Evolutionary conservation across 2,797 vertebrate species (phyloP).

Genomic region (Masticophis lateralis): DNA sequence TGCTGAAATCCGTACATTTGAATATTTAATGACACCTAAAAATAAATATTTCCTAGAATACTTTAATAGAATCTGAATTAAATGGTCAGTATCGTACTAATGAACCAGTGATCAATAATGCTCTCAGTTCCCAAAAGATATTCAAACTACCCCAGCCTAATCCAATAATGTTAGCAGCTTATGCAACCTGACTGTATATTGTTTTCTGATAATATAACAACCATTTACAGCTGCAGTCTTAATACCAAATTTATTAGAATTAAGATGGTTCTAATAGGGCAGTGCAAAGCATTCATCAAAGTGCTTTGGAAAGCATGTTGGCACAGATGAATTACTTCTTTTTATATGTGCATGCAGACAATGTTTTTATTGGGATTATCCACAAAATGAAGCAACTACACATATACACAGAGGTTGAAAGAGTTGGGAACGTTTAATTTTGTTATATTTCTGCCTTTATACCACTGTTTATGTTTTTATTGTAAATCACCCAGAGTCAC

Average conservation of each 20-base stretch:
- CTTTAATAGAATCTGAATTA: not conserved
- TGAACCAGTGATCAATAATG: not conserved
- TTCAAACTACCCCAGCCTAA: not conserved
- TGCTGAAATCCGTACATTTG: not conserved
- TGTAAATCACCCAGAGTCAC: not conserved
- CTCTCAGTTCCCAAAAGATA: not conserved
- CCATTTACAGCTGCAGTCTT: not conserved
- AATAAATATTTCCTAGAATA: not conserved
- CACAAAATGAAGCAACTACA: not conserved
- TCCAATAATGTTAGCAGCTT: not conserved
- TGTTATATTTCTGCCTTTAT: not conserved
- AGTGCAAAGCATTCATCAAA: not conserved
- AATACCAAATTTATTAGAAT: not conserved
- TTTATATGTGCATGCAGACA: not conserved
- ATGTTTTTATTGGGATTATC: not conserved
- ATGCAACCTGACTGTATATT: not conserved
- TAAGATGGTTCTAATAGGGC: not conserved
- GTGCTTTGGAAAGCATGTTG: not conserved
- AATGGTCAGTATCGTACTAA: not conserved
- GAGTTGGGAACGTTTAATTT: not conserved
- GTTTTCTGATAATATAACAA: constrained; percentile 7
- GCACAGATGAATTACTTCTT: not conserved
- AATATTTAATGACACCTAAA: not conserved
- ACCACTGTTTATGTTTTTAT: not conserved
- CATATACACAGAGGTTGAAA: not conserved